Evolutionary conservation across 2,888 invertebrate species (phyloP), one percentile per base, ranked within the genome.

Genomic region (Pomacea canaliculata): DNA sequence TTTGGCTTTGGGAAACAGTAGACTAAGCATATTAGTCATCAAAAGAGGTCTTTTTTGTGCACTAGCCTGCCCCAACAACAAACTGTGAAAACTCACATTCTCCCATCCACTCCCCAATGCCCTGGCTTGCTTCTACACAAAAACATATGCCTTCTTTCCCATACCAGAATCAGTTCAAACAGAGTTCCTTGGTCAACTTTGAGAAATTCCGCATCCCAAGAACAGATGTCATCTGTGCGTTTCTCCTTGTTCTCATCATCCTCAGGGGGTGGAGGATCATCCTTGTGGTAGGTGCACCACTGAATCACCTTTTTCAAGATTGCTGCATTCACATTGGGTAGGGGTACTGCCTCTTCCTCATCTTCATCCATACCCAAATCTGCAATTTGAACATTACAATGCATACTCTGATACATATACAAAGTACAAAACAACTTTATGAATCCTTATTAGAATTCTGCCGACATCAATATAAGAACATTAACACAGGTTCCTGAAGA

Each of bases 151-250:
- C 51, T 56, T 56, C 16, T 56, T 16, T 56, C 51, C 51, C 90
- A 84, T 88, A 93, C 92, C 89, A 99, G 92, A 87, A 99, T 98
- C 66, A 99, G 92, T 92, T 98, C 98, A 90, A 98, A 98, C 19
- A 99, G 92, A 1, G 98, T 98, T 71, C 90, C 90, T 82, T 90
- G 90, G 77, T 90, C 90, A 59, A 99, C 98, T 93, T 99, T 99
- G 13, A 99, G 92, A 89, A 99, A 99, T 91, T 99, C 99, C 0
- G 97, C 97, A 92, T 99, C 99, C 99, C 99, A 99, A 0, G 97
- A 97, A 48, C 96, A 96, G 84, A 99, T 99, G 89, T 99, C 99
- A 90, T 99, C 99, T 0, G 99, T 99, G n/a, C 99, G 93, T 89
- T 98, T 99, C 91, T 96, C 97, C 90, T 99, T 98, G 88, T 98